Evolutionary conservation across 2,113 vertebrate genomes (phyloP), one percentile per base, ranked within the genome.

Genomic region (Epinephelus fuscoguttatus): DNA sequence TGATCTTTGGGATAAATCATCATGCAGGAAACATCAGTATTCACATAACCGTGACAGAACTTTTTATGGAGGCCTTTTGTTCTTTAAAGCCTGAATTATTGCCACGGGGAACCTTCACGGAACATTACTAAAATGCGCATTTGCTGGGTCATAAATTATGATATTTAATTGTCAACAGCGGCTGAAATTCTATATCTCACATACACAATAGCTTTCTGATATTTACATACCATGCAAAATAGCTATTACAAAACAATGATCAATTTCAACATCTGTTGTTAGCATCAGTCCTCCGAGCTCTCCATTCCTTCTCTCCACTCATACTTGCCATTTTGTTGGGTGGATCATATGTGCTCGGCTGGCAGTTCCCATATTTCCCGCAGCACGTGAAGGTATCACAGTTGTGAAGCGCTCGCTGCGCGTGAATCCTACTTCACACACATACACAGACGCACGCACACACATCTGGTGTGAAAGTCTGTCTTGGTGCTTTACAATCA

Each of bases 401-500:
- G 17, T 30, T 47, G 40, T 49, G 70, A 25, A 47, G 63, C 78
- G 81, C 79, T 76, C 49, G 23, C 52, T 50, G 86, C 53, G 89
- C 47, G 85, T 84, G 59, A 33, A 84, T 90, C 78, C 23, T 9
- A 66, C 75, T 64, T 47, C 57, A 80, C 78, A 66, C 82, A 84
- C 47, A 49, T 61, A 69, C 73, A 8, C 33, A 70, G 70, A 9
- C 55, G 50, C 23, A 45, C 67, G 30, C 75, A 85, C 86, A 81
- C 87, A 89, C 90, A 78, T 90, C 88, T 92, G 89, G 89, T 84
- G 55, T 86, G 78, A 86, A 82, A 78, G 64, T 74, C 77, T 55
- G 77, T 59, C 63, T 33, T 57, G 49, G 12, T 59, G 81, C 50
- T 85, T 80, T 49, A 67, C 70, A 75, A 75, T 80, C 76, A 74